phyloP scores from a whole-genome alignment of 2,113 vertebrate species.

The Paraplagusia blochii region DNA sequence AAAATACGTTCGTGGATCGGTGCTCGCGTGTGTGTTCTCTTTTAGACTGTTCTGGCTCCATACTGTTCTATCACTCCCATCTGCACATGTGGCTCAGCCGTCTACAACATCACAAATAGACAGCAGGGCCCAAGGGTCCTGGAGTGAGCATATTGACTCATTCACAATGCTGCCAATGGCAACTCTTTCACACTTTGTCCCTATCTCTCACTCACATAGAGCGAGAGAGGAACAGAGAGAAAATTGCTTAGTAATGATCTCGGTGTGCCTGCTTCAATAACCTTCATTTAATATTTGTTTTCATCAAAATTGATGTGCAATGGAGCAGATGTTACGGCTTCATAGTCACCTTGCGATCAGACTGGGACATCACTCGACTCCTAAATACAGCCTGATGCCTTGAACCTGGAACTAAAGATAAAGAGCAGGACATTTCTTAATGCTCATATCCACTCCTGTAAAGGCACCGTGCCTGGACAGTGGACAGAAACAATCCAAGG shows the following conservation, averaged over 20 bases:
- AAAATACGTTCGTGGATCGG: too few relatives aligned
- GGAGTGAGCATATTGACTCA: conserved; percentile 50
- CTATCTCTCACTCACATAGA: conserved; percentile 1
- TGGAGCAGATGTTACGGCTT: neutral
- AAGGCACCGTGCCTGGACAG: conserved; percentile 39
- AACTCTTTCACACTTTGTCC: neutral
- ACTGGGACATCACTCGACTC: conserved; percentile 16
- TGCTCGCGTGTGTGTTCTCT: too few relatives aligned
- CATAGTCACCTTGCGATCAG: conserved; percentile 14
- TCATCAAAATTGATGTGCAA: neutral
- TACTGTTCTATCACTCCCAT: conserved; percentile 44
- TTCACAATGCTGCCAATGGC: conserved; percentile 13
- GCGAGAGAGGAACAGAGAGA: too few relatives aligned
- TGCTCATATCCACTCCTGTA: conserved; percentile 38
- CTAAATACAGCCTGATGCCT: conserved; percentile 32
- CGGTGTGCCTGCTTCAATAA: neutral
- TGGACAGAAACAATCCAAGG: conserved; percentile 44
- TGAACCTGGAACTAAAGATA: conserved; percentile 14
- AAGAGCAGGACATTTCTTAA: conserved; percentile 36
- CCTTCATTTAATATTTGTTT: neutral
- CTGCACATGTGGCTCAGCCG: conserved; percentile 35
- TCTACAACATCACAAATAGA: conserved; percentile 21
- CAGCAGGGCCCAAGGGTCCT: conserved; percentile 23
- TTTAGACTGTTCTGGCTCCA: too few relatives aligned
- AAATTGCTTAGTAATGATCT: conserved; percentile 1